Evolutionary conservation across 2,888 invertebrate species (phyloP), one percentile per base, ranked within the genome.

Genomic region (Nomada goodeniana): DNA sequence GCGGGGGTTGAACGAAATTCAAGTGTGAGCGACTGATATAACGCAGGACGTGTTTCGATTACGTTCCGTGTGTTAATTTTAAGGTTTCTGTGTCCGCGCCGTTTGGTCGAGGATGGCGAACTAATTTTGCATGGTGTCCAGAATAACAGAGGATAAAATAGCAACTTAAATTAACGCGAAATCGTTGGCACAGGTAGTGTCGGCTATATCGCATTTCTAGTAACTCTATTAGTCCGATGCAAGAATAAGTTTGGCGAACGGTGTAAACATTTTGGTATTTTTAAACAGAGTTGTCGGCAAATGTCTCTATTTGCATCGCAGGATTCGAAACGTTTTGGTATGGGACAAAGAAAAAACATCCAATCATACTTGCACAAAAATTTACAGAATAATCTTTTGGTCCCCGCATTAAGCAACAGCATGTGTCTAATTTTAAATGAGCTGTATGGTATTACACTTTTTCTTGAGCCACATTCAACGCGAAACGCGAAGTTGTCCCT

Each of bases 181-280:
- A 55, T 74, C 69, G 52, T 63, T 13, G 55, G 55, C 67, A 52
- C 55, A 74, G 79, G 71, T 55, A 52, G 36, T 44, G 55, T 74
- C 50, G 67, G 47, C 71, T 75, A 82, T 75, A 80, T 71, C 63
- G 29, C 26, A 50, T 82, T 71, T 47, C 80, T 10, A 63, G 71
- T 82, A 82, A 82, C 71, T 76, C 59, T 60, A 23, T 80, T 74
- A 69, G 23, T 13, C 9, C 9, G 26, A 55, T 52, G 36, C 52
- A 36, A 36, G 53, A 67, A 44, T 23, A 60, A 47, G 15, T n/a
- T 7, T 36, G 26, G 9, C 15, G 15, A 29, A 36, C 9, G 10
- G 50, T 36, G 18, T 63, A 55, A 64, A 63, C 63, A 20, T 68
- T 68, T 20, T 72, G n/a, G n/a, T 18, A 9, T 68, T 76, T 63